Base-by-base conservation (phyloP, 2,797 vertebrate genomes). In the Clarias laeviceps region DNA sequence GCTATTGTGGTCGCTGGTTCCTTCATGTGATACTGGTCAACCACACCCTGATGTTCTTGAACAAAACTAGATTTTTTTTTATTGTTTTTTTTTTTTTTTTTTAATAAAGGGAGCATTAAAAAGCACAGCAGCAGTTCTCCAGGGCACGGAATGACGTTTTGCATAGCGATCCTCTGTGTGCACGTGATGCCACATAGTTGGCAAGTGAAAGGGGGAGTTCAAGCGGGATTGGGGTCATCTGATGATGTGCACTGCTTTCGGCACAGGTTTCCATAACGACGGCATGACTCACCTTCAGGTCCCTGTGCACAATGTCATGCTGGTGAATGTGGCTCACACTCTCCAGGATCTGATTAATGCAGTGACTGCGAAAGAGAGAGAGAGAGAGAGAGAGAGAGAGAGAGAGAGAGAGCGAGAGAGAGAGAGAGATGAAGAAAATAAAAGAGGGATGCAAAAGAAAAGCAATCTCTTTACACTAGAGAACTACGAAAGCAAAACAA, bases 341-440 rank as follows among this genome's bases (percentile, higher is more conserved):
- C 94, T 99, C 98, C 95, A 99, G 95, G 94, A 99, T 99, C 96
- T 99, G 98, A 95, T 97, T 97, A 95, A 99, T 99, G 95, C 98
- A 99, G 93, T 99, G 98, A 94, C 98, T 99, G 95, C 50, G 91
- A 86, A n/a, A 85, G 14, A 79, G 32, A 82, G 2, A 85, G 2
- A 77, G 50, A 78, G 37, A 70, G 56, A 82, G 45, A 45, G 40
- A 40, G 37, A 40, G 45, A 50, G 50, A 54, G 50, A 54, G n/a
- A n/a, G n/a, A n/a, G n/a, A n/a, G n/a, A n/a, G n/a, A n/a, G n/a
- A n/a, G n/a, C n/a, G n/a, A n/a, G n/a, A 77, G 54, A 69, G 62
- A 82, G 37, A 40, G 45, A 50, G 50, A 54, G 50, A 54, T 3
- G 62, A 34, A 57, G 69, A 34, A 57, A 56, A 40, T 69, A 27